Conservation (phyloP, 2,888 invertebrate species). For the Drosophila formosana region DNA sequence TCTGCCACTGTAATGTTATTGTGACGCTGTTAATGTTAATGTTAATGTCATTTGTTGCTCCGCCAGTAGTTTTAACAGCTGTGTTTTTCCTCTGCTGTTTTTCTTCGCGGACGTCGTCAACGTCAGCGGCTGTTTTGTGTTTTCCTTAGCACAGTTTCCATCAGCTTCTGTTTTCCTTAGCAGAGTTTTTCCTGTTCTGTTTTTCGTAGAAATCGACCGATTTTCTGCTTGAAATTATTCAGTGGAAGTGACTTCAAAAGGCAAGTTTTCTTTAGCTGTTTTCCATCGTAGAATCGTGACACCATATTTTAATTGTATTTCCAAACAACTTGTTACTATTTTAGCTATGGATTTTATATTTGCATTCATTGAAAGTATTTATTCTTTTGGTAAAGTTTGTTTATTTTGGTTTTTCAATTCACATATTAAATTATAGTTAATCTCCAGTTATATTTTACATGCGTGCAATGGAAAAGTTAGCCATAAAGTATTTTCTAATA, state of each 20-base stretch:
- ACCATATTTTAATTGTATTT: no score
- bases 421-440: no score
- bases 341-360: neutral
- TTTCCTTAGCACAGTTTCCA: neutral
- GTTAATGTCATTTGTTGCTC: neutral
- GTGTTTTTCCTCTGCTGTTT: constrained; percentile 1
- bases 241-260: neutral
- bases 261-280: neutral
- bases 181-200: neutral
- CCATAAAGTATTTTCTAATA: no score
- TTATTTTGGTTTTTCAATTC: no score
- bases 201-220: neutral
- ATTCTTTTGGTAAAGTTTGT: no score
- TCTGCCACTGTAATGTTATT: constrained; percentile 1
- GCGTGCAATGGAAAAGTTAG: no score
- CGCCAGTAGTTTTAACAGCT: neutral
- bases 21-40: neutral
- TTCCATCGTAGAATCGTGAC: no score
- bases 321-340: no score
- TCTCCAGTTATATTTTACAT: no score
- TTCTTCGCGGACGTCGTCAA: neutral
- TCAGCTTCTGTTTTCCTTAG: neutral
- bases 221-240: neutral
- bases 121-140: neutral
- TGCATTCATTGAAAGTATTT: no score